A percentile compares a stretch with the other conserved stretches of the same genome.
These are phyloP conservation scores for Spondyliosoma cantharus DNA, from an alignment of 2,797 vertebrate genomes.

Conservation along the genomic window DNA sequence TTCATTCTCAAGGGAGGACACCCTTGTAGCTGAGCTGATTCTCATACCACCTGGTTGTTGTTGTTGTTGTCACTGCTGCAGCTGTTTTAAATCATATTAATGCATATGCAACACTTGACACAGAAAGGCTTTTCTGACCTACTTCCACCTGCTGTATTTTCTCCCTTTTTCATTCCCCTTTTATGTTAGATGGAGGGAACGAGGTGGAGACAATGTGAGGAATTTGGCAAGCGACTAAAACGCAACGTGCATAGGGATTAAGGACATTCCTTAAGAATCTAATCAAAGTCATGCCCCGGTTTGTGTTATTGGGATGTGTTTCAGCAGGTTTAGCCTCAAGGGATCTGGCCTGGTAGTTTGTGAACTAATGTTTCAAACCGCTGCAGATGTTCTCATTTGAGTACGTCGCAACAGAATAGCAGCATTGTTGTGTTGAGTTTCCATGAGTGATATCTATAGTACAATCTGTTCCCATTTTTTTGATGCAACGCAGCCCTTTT, in stretches of 20 bases:
- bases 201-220: background rate
- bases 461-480: conserved; percentile 17
- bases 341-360: conserved; percentile 15
- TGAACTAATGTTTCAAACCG: conserved; percentile 16
- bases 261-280: conserved; percentile 19
- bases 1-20: conserved; percentile 11
- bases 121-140: conserved; percentile 48
- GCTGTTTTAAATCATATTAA: conserved; percentile 49
- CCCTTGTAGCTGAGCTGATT: background rate
- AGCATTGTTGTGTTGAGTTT: background rate
- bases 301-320: conserved; percentile 10
- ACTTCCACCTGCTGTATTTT: conserved; percentile 42
- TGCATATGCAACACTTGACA: conserved; percentile 37
- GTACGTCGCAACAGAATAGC: background rate
- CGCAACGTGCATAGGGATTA: background rate
- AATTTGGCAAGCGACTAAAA: conserved; percentile 29
- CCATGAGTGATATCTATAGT: background rate
- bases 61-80: conserved; percentile 8
- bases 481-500: conserved; percentile 10
- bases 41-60: conserved; percentile 1
- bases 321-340: conserved; percentile 1
- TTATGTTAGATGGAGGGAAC: conserved; percentile 5
- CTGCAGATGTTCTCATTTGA: conserved; percentile 28
- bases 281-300: conserved; percentile 26
- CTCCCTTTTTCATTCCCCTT: conserved; percentile 19